Evolutionary conservation across 2,888 invertebrate genomes (phyloP), one percentile per base, ranked within the genome.

Genomic region (Andrena marginata): DNA sequence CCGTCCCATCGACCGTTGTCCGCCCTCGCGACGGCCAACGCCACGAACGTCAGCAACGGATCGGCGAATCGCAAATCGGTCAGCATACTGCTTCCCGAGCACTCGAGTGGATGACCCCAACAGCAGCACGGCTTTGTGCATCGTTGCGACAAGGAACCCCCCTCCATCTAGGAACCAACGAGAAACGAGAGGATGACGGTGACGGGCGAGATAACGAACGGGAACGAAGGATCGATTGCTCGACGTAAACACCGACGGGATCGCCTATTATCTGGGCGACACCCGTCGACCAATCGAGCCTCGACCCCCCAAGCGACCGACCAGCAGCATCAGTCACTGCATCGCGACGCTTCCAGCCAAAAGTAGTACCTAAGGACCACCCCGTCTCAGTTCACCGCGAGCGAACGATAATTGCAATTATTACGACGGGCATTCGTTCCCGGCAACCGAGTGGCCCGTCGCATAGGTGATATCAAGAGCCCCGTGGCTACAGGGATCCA

Each of bases 1-100:
- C 93, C 93, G 5, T 89, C 92, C 6, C 93, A 93, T 85, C 92
- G 93, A 70, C 87, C 89, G 49, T 81, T 87, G 3, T 85, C 90
- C 23, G 87, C 70, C 6, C 84, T 88, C 13, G 81, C 83, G 2
- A 54, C 76, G 10, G 67, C 67, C 2, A 84, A 69, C 77, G 29
- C 84, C 1, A 63, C 54, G 56, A 63, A 74, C 82, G 42, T 73
- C 51, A 51, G 56, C 29, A 78, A 85, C 49, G 76, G 76, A 62
- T 74, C 87, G 16, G 78, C 89, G 51, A 90, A 87, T 84, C 93
- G 93, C 74, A 94, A 94, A 84, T 94, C 93, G 76, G 93, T 94
- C 77, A 93, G 93, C 90, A 94, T 94, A 87, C 84, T 93, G 71
- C 85, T 94, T 54, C 93, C 93, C 62, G 92, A 93, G 49, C 91